Conservation (phyloP, 2,113 vertebrate genomes). For the Benitochromis conjunctus region DNA sequence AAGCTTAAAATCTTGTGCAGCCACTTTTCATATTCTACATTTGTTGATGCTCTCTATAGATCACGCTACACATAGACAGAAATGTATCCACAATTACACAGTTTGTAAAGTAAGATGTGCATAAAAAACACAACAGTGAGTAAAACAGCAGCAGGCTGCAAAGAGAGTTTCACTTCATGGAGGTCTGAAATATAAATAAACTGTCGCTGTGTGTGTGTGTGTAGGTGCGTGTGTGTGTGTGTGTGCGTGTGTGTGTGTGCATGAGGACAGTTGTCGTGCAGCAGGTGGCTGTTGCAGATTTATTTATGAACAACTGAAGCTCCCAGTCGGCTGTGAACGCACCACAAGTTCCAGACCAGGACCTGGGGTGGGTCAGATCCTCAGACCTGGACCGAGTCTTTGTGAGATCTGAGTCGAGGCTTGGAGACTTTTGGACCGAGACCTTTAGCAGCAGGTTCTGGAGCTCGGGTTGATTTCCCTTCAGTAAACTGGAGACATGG, state of each 20-base stretch:
- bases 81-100: not conserved
- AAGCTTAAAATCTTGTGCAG: not conserved
- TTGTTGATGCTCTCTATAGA: not conserved
- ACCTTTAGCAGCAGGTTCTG: not conserved
- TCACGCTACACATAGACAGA: fast-evolving
- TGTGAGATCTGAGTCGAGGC: not conserved
- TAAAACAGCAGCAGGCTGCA: not conserved
- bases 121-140: not conserved
- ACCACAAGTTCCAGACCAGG: not conserved
- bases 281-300: constrained; percentile 38
- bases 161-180: not conserved
- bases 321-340: constrained; percentile 14
- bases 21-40: not conserved
- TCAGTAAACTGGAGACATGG: not conserved
- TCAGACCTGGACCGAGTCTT: not conserved
- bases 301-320: constrained; percentile 35
- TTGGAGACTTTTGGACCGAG: not conserved
- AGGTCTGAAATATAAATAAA: constrained; percentile 20
- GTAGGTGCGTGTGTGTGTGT: not conserved
- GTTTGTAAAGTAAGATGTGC: not conserved
- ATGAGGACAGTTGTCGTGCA: constrained; percentile 31
- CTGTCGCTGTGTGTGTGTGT: not conserved
- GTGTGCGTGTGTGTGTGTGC: not conserved
- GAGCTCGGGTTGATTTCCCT: not conserved
- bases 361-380: not conserved